A percentile compares a stretch with the other conserved stretches of the same genome.
Evolutionary conservation across 2,888 invertebrate species (phyloP).

Genomic region (Odontomyia ornata): DNA sequence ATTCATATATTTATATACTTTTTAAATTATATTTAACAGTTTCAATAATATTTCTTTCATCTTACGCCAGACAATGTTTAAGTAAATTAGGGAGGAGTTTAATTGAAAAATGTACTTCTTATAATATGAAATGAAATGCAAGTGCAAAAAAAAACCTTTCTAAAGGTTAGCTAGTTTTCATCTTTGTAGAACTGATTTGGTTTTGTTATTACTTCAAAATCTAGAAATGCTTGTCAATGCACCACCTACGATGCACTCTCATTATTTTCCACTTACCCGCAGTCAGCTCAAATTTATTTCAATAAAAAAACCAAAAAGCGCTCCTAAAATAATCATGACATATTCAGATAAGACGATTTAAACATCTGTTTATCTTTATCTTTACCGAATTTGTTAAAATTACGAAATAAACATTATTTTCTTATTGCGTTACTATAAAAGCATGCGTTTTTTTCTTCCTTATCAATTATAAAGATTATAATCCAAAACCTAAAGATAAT

Average conservation of each 20-base stretch:
- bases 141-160: slow-evolving; percentile 20
- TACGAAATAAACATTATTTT: too few species aligned
- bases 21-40: too few species aligned
- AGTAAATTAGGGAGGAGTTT: slow-evolving; percentile 25
- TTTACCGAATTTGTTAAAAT: neutral
- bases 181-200: slow-evolving; percentile 33
- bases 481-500: neutral
- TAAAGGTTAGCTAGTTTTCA: too few species aligned
- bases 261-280: neutral
- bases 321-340: neutral
- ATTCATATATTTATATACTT: slow-evolving; percentile 38
- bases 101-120: slow-evolving; percentile 29
- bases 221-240: neutral
- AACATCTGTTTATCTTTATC: neutral
- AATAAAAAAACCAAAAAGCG: neutral
- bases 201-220: slow-evolving; percentile 13
- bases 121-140: slow-evolving; percentile 35
- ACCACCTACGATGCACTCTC: neutral
- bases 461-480: neutral
- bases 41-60: neutral
- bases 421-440: too few species aligned
- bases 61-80: slow-evolving; percentile 8
- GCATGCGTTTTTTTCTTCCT: too few species aligned
- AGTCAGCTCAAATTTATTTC: neutral
- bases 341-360: too few species aligned